Evolutionary conservation across 1,140 invertebrate species (phyloP), one percentile per base, ranked within the genome.

Genomic region (Hyles vespertilio): DNA sequence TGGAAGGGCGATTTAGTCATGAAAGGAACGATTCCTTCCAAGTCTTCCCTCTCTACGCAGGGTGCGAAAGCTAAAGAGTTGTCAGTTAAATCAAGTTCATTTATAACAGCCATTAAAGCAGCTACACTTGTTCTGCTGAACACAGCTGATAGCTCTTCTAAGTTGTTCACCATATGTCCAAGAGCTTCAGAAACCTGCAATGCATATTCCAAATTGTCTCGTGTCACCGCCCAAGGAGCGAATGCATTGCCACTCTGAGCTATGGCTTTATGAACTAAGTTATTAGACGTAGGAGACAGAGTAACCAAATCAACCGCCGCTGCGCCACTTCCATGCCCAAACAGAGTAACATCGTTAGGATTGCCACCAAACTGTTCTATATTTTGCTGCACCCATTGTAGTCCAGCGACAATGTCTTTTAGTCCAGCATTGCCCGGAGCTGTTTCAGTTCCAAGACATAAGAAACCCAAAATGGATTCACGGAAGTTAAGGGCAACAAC

Each of bases 291-390:
- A 10, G 85, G 72, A 7, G 83, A 80, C 5, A 86, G 52, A 33
- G 81, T 83, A 3, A 86, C 66, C 32, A 98, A 94, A 89, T 98
- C 97, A 33, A 98, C 96, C 74, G 96, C 95, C 55, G 97, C 96
- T 6, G 97, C 98, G 2, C 98, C 98, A 52, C 96, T 96, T 3
- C 97, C 97, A 77, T 98, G 97, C 11, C 98, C 98, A 71, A 98
- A 92, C 2, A 99, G 81, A 9, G 96, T 98, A 33, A 99, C 95
- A 76, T 96, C 96, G 43, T 93, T 91, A 1, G 96, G 92, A 90
- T 99, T 95, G 3, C 97, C 97, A 50, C 96, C 96, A 81, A 98
- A 98, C 63, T 92, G 92, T 11, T 89, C 93, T 57, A 98, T 97
- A 83, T 98, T 98, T 81, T 97, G 94, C 81, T 97, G 93, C 32